These are phyloP conservation scores for Cerastis rubricosa DNA, from an alignment of 2,888 invertebrate species.

Conservation along the genomic window DNA sequence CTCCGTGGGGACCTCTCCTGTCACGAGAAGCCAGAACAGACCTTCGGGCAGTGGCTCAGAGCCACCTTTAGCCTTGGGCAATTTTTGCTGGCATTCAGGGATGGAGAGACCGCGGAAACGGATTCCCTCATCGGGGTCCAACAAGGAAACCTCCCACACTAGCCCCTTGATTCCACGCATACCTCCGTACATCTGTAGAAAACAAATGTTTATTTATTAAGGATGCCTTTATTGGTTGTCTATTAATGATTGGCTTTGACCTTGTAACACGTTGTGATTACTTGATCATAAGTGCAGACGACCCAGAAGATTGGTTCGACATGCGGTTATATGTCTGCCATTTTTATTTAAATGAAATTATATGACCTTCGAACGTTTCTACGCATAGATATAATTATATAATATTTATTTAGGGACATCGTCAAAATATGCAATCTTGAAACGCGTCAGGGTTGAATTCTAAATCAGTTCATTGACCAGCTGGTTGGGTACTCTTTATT, in stretches of 20 bases:
- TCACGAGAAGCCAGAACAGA: slow-evolving; percentile 95
- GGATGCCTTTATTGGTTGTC: background rate
- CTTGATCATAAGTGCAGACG: slow-evolving; percentile 48
- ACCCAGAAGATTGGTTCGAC: slow-evolving; percentile 44
- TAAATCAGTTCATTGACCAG: slow-evolving; percentile 63
- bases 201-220: slow-evolving; percentile 30
- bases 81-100: slow-evolving; percentile 94
- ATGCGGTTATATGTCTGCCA: slow-evolving; percentile 44
- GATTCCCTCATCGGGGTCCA: slow-evolving; percentile 99
- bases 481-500: slow-evolving; percentile 32
- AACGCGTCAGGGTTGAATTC: slow-evolving; percentile 54
- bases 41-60: slow-evolving; percentile 95
- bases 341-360: slow-evolving; percentile 48
- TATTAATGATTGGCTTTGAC: slow-evolving; percentile 45
- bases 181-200: slow-evolving; percentile 96
- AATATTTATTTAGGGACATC: slow-evolving; percentile 3
- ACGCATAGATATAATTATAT: background rate
- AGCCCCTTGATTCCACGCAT: slow-evolving; percentile 99
- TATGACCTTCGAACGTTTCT: slow-evolving; percentile 31
- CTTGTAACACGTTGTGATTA: slow-evolving; percentile 30
- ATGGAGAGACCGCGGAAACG: slow-evolving; percentile 98
- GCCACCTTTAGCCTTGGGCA: slow-evolving; percentile 93
- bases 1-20: slow-evolving; percentile 94
- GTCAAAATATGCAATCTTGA: slow-evolving; percentile 52
- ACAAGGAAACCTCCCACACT: slow-evolving; percentile 98